A percentile compares a stretch with the other conserved stretches of the same genome.
Conservation (phyloP, 1,140 invertebrate genomes). For the Diuraphis noxia region DNA sequence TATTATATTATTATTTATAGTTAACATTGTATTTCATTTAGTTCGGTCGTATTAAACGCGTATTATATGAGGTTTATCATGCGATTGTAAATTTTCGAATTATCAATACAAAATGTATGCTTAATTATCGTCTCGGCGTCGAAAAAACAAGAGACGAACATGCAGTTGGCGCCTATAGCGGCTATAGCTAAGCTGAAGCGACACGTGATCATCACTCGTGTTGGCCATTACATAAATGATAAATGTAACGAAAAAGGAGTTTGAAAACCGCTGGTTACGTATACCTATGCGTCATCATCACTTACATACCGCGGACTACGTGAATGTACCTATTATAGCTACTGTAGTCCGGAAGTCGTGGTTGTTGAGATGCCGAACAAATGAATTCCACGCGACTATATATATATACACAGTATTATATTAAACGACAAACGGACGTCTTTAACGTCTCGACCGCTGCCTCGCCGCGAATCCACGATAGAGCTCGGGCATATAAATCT, state of each 20-base stretch:
- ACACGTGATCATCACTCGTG: too few relatives aligned
- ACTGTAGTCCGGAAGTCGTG: not conserved
- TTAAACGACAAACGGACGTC: not conserved
- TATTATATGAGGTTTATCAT: too few relatives aligned
- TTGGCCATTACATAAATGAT: too few relatives aligned
- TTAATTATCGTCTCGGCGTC: not conserved
- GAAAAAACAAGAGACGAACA: not conserved
- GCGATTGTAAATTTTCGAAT: too few relatives aligned
- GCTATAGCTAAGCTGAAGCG: too few relatives aligned
- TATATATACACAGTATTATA: not conserved
- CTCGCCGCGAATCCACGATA: conserved; percentile 2
- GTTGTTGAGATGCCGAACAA: not conserved
- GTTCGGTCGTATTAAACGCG: too few relatives aligned
- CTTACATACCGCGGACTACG: not conserved
- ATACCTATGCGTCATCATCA: not conserved
- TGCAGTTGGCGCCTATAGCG: too few relatives aligned
- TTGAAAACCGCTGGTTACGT: not conserved
- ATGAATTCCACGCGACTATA: not conserved
- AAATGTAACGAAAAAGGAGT: not conserved
- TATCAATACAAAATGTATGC: too few relatives aligned
- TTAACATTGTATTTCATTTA: too few relatives aligned
- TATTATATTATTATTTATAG: too few relatives aligned
- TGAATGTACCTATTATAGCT: not conserved
- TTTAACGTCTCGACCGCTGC: not conserved
- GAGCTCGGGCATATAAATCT: not conserved